A percentile compares a stretch with the other conserved stretches of the same genome.
These are phyloP conservation scores for Echiichthys vipera DNA, from an alignment of 2,797 vertebrate species.

Conservation along the genomic window DNA sequence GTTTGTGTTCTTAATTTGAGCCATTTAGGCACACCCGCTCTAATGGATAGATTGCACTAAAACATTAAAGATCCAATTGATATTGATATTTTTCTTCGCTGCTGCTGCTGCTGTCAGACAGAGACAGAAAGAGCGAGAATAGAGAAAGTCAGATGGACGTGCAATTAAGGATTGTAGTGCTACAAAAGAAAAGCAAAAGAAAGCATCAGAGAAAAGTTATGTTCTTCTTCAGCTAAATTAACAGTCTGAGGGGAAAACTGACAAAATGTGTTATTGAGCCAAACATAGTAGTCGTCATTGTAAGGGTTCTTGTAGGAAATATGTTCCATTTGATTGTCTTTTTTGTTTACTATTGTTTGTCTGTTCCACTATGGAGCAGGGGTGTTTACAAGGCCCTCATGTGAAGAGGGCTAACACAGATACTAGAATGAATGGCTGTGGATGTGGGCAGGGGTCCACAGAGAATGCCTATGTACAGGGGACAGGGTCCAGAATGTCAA, in stretches of 20 bases:
- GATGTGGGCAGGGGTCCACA: no score
- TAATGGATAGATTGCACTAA: slow-evolving; percentile 38
- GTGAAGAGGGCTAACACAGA: no score
- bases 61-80: slow-evolving; percentile 42
- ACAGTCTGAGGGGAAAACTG: background rate
- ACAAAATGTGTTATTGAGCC: background rate
- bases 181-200: background rate
- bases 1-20: slow-evolving; percentile 59
- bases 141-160: slow-evolving; percentile 17
- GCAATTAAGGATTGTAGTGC: background rate
- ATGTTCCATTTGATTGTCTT: background rate
- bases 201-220: background rate
- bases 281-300: background rate
- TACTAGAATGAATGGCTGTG: no score
- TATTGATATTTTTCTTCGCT: slow-evolving; percentile 42
- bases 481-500: no score
- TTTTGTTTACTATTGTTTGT: background rate
- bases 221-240: background rate
- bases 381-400: no score
- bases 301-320: background rate
- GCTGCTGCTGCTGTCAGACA: slow-evolving; percentile 14
- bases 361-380: background rate
- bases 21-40: slow-evolving; percentile 46
- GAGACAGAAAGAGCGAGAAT: background rate
- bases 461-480: no score